Conservation (phyloP, 2,888 invertebrate species). For the Cephus pulcher region DNA sequence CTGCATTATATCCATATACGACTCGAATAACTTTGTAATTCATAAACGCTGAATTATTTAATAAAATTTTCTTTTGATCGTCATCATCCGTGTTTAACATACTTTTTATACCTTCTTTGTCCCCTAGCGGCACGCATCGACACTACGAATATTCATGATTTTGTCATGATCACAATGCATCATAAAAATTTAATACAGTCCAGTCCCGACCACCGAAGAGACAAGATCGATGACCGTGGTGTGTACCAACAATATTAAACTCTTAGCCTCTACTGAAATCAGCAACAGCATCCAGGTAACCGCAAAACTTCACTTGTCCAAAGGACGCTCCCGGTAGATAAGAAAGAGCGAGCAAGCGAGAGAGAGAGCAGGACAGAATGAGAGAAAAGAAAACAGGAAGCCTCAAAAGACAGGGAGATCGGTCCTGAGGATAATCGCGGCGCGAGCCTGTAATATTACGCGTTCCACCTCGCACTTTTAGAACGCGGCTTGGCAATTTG, state of each 20-base stretch:
- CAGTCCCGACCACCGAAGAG: not conserved
- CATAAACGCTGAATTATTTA: not conserved
- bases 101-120: not conserved
- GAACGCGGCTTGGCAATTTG: conserved; percentile 36
- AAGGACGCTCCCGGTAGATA: not conserved
- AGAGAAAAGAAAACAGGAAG: not conserved
- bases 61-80: not conserved
- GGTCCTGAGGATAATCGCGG: conserved; percentile 4
- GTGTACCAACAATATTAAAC: not conserved
- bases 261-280: not conserved
- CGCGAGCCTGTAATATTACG: conserved; percentile 25
- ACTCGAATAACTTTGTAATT: not conserved
- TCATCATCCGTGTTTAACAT: not conserved
- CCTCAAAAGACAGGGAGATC: conserved; percentile 1
- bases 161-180: not conserved
- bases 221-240: not conserved
- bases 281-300: not conserved
- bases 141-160: not conserved
- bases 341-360: not conserved
- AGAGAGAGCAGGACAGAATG: not conserved
- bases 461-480: conserved; percentile 26
- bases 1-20: not conserved
- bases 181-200: not conserved
- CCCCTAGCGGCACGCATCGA: not conserved
- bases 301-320: not conserved